Conservation (phyloP, 2,888 invertebrate genomes). For the Cantharis rustica region DNA sequence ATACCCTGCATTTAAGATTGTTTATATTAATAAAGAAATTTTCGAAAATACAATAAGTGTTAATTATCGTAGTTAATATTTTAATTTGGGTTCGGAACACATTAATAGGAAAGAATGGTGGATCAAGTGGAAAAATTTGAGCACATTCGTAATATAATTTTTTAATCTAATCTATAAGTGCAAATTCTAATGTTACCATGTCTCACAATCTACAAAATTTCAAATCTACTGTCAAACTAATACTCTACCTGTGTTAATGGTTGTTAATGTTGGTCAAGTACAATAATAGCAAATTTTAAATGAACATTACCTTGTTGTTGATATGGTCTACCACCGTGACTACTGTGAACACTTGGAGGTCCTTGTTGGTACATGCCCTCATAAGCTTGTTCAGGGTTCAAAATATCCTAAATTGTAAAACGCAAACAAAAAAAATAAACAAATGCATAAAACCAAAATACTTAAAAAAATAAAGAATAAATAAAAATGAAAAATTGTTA, state of each 20-base stretch:
- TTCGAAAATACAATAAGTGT: background rate
- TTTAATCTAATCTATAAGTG: background rate
- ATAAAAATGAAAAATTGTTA: background rate
- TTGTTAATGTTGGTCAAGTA: constrained; percentile 11
- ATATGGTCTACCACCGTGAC: constrained; percentile 76
- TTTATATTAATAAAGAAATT: background rate
- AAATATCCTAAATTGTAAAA: constrained; percentile 77
- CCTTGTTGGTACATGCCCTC: constrained; percentile 92
- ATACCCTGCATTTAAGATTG: constrained; percentile 71
- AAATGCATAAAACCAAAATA: constrained; percentile 26
- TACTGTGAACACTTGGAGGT: constrained; percentile 84
- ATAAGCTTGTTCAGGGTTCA: constrained; percentile 90
- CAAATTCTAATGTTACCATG: background rate
- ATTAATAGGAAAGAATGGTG: background rate
- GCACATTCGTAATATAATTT: background rate
- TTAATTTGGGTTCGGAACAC: background rate
- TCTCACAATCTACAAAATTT: background rate
- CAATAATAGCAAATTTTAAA: too few species aligned
- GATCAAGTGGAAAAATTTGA: background rate
- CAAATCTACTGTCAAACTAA: background rate
- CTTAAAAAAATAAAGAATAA: background rate
- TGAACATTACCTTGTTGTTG: constrained; percentile 79
- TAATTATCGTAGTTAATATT: background rate
- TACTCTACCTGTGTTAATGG: constrained; percentile 19
- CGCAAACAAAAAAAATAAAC: constrained; percentile 46